Base-by-base conservation (phyloP, 2,797 vertebrate species). In the Malurus splendens region DNA sequence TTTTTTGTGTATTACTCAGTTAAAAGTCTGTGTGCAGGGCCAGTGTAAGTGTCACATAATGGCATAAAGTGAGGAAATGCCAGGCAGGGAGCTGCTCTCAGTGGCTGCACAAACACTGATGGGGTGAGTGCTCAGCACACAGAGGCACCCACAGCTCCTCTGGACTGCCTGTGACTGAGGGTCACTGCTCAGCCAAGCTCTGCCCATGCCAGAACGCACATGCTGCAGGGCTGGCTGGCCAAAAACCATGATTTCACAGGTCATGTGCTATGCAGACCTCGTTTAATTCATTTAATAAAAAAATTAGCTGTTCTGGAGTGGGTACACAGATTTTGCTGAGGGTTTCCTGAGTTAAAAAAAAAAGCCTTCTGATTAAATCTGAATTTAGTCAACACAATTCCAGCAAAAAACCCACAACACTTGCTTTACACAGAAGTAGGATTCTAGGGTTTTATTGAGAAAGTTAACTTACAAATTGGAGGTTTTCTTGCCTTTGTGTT, bases 271-370 rank as follows among this genome's bases (percentile, higher is more conserved):
- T 54, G 41, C 42, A 73, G 50, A 73, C 36, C n/a, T 50, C 12
- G 5, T 82, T 84, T 85, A 89, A 86, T 6, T 36, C 30, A 48
- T 38, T 88, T 74, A 79, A 82, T 80, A 32, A 77, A 61, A 77
- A 50, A 89, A 77, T 45, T 61, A 71, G 6, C 27, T 54, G 4
- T 19, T 48, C 54, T 74, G 83, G 64, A 85, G 36, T 56, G 39
- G 45, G 44, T 51, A 65, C 6, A 32, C 32, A 74, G 65, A 33
- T 32, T 71, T 14, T 54, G 24, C 38, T 59, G 13, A 51, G 59
- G 30, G 24, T 56, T 88, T 85, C 28, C 41, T 50, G 22, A 57
- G 36, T 47, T 22, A 12, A 62, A 73, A 52, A 12, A 45, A 45
- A 66, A 60, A 41, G 33, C 9, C 3, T 27, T 32, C 18, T 76